Conservation (phyloP, 2,113 vertebrate species). For the Hippolais icterina region DNA sequence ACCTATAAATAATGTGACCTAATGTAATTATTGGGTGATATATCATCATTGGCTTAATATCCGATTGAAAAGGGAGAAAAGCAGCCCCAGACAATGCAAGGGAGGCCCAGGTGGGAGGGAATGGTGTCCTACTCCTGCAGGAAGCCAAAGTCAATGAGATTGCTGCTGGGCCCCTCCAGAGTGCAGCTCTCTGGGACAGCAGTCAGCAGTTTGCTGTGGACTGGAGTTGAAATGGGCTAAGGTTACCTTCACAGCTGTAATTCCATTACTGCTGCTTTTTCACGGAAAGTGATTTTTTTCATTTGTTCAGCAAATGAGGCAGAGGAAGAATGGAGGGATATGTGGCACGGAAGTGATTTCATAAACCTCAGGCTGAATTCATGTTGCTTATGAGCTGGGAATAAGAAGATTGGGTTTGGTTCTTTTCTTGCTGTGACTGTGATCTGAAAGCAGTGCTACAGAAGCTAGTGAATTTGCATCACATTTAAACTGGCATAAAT, state of each 20-base stretch:
- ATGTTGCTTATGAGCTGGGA: neutral
- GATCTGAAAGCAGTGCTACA: neutral
- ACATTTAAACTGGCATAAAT: neutral
- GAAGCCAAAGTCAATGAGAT: neutral
- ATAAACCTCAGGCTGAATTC: neutral
- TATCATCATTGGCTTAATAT: neutral
- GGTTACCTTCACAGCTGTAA: constrained; percentile 36
- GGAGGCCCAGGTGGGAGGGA: neutral
- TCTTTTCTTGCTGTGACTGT: neutral
- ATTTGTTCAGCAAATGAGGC: constrained; percentile 43
- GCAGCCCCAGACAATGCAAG: neutral
- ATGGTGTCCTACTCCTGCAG: neutral
- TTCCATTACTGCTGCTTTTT: constrained; percentile 34
- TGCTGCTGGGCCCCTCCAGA: neutral
- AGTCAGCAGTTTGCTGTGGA: neutral
- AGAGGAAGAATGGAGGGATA: neutral
- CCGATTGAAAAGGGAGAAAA: neutral
- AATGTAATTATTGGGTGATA: neutral
- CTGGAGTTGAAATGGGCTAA: neutral
- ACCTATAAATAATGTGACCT: neutral
- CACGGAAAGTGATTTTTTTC: constrained; percentile 25
- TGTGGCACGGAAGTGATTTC: constrained; percentile 39
- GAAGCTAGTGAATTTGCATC: neutral
- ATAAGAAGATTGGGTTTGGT: neutral
- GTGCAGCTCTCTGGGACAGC: neutral